phyloP scores from a whole-genome alignment of 2,888 invertebrate species.

The Chrysolina haemoptera region DNA sequence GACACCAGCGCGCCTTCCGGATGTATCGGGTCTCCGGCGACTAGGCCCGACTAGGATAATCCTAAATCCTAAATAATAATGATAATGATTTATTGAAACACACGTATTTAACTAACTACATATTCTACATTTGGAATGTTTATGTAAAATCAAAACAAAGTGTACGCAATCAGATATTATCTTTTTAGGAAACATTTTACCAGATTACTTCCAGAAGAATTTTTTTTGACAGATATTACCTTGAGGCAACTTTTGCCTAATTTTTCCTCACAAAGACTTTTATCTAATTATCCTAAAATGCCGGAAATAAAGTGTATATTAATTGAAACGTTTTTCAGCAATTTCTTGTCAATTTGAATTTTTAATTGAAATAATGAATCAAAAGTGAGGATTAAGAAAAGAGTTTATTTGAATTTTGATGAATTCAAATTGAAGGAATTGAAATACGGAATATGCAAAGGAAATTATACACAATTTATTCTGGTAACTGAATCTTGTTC shows the following conservation, averaged over 20 bases:
- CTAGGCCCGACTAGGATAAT: too few species aligned
- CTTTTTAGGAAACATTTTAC: too few species aligned
- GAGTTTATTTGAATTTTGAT: background rate
- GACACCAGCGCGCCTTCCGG: too few species aligned
- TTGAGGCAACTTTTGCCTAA: background rate
- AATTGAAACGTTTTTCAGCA: background rate
- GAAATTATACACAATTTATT: conserved; percentile 9
- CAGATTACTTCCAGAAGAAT: too few species aligned
- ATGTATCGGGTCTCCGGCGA: too few species aligned
- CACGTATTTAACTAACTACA: too few species aligned
- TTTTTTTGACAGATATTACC: background rate
- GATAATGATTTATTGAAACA: too few species aligned
- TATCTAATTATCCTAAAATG: background rate
- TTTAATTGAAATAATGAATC: conserved; percentile 22
- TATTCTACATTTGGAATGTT: too few species aligned
- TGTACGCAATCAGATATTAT: too few species aligned
- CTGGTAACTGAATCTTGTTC: background rate
- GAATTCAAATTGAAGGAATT: background rate
- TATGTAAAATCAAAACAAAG: too few species aligned
- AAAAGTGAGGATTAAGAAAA: background rate
- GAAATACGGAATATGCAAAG: background rate
- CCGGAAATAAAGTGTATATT: conserved; percentile 14
- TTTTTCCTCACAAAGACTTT: background rate
- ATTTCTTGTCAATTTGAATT: conserved; percentile 20
- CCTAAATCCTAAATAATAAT: too few species aligned